Conservation (phyloP, 2,888 invertebrate species). For the Drosophila paracracens region DNA sequence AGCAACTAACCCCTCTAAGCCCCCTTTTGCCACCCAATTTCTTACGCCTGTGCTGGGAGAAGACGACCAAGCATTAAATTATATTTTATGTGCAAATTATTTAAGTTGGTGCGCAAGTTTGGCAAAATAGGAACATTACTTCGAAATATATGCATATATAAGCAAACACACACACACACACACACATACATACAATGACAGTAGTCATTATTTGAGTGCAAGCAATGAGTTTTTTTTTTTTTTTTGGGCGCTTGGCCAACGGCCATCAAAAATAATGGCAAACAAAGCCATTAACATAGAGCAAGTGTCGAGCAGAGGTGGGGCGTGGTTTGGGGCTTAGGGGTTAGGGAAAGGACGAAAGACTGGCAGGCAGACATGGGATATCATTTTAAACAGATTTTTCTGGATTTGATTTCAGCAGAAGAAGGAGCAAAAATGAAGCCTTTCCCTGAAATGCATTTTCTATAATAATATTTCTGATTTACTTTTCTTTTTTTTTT, state of each 20-base stretch:
- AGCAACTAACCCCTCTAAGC: constrained; percentile 4
- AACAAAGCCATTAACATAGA: constrained; percentile 76
- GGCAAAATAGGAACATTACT: constrained; percentile 72
- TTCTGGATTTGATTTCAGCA: constrained; percentile 24
- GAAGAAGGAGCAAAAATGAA: constrained; percentile 34
- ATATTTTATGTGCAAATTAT: constrained; percentile 78
- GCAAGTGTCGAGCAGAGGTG: constrained; percentile 15
- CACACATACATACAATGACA: neutral
- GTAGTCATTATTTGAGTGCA: constrained; percentile 64
- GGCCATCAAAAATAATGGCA: constrained; percentile 62
- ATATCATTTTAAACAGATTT: constrained; percentile 55
- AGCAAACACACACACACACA: neutral
- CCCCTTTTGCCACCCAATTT: neutral
- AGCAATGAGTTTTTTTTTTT: constrained; percentile 29
- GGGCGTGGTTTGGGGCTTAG: too few relatives aligned
- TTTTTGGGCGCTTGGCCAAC: constrained; percentile 63
- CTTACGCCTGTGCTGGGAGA: neutral
- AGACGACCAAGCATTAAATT: constrained; percentile 65
- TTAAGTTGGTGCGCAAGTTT: constrained; percentile 68
- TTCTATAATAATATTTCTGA: constrained; percentile 53
- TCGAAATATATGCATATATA: constrained; percentile 14
- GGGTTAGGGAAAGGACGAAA: neutral
- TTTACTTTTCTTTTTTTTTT: constrained; percentile 32
- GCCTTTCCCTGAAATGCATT: constrained; percentile 45
- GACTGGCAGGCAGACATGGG: constrained; percentile 14